Evolutionary conservation across 2,113 vertebrate genomes (phyloP).

Genomic region (Papio anubis): DNA sequence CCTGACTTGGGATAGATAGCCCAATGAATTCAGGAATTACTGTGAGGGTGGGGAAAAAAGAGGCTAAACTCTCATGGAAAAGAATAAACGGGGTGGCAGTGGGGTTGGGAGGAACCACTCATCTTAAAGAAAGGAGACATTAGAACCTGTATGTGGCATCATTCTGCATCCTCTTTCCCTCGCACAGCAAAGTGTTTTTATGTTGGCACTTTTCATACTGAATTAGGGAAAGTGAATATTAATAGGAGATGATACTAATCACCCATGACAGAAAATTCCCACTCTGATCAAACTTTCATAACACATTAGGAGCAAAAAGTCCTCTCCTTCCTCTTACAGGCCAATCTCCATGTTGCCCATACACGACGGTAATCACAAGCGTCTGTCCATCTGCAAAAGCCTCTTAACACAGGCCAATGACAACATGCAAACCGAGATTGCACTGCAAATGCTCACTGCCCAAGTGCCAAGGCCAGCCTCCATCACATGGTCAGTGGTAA

Average conservation of each 20-base stretch:
- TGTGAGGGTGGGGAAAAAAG: not conserved
- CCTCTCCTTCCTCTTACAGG: slow-evolving; percentile 80
- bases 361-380: slow-evolving; percentile 70
- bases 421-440: slow-evolving; percentile 34
- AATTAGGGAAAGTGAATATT: slow-evolving; percentile 81
- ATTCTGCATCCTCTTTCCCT: slow-evolving; percentile 1
- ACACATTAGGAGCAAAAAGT: slow-evolving; percentile 80
- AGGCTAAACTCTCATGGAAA: not conserved
- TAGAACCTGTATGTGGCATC: not conserved
- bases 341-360: slow-evolving; percentile 80
- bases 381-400: slow-evolving; percentile 75
- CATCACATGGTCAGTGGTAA: not conserved
- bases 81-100: not conserved
- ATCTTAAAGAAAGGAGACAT: not conserved
- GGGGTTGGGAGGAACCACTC: not conserved
- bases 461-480: not conserved
- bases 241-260: slow-evolving; percentile 84
- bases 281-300: slow-evolving; percentile 86
- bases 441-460: not conserved
- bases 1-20: not conserved
- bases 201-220: slow-evolving; percentile 83
- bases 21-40: not conserved
- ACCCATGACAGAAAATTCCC: slow-evolving; percentile 84
- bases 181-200: slow-evolving; percentile 72
- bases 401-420: slow-evolving; percentile 52